Percentiles rank a stretch among this genome's conserved stretches.
These are phyloP conservation scores for Cyclopterus lumpus DNA, from an alignment of 2,797 vertebrate genomes.

Conservation along the genomic window DNA sequence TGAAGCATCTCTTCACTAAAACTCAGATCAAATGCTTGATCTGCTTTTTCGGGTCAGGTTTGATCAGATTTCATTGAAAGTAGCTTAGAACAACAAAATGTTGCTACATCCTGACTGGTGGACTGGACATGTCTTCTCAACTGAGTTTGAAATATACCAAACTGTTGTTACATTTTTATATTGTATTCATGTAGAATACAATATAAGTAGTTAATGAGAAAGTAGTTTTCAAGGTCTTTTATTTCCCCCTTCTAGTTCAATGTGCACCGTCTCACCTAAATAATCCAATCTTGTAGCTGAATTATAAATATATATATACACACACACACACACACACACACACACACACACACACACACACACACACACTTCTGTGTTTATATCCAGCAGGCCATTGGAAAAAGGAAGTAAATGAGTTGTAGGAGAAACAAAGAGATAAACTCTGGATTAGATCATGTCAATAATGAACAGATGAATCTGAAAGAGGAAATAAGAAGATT, in stretches of 20 bases:
- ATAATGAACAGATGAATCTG: constrained; percentile 34
- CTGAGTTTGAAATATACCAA: neutral
- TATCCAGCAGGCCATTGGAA: neutral
- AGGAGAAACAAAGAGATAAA: constrained; percentile 16
- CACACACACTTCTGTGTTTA: neutral
- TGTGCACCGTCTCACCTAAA: too few species aligned
- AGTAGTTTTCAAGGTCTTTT: neutral
- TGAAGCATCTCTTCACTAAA: neutral
- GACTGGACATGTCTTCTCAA: neutral
- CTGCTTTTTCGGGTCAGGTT: neutral
- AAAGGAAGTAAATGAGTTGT: constrained; percentile 4
- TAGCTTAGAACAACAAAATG: neutral
- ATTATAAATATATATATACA: too few species aligned
- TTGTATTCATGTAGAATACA: neutral
- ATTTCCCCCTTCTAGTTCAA: too few species aligned
- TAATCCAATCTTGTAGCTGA: too few species aligned
- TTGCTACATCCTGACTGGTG: neutral
- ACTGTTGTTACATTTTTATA: neutral
- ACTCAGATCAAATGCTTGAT: neutral
- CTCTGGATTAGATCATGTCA: constrained; percentile 19
- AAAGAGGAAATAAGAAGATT: constrained; percentile 32
- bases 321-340: too few species aligned
- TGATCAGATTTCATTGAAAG: neutral
- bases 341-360: too few species aligned
- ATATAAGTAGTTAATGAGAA: too few species aligned